Percentiles rank a stretch among this genome's conserved stretches.
Conservation (phyloP, 2,888 invertebrate species). For the Pristionchus maxplancki region DNA sequence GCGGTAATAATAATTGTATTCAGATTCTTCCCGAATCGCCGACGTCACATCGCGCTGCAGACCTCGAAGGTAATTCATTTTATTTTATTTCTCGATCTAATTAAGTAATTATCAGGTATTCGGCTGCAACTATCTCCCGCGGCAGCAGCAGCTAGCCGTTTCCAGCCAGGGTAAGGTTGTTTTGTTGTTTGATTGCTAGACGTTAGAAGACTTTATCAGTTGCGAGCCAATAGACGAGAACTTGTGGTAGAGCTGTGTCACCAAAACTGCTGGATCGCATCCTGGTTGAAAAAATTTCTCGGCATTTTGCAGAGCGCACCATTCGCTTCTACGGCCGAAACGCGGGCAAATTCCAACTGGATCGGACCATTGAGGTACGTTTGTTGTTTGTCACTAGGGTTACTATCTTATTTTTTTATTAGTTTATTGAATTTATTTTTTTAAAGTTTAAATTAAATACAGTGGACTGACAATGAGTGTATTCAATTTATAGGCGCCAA, state of each 20-base stretch:
- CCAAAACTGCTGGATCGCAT: background rate
- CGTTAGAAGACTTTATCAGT: no score
- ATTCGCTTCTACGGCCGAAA: slow-evolving; percentile 45
- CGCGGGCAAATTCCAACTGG: slow-evolving; percentile 14
- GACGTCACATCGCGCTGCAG: slow-evolving; percentile 23
- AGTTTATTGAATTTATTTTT: background rate
- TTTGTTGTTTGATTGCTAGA: no score
- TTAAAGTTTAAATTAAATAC: background rate
- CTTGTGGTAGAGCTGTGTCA: background rate
- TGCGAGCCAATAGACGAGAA: background rate
- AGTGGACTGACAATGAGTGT: no score
- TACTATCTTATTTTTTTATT: no score
- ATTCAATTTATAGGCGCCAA: slow-evolving; percentile 83
- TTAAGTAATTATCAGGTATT: slow-evolving; percentile 65
- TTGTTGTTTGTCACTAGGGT: no score
- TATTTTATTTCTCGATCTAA: background rate
- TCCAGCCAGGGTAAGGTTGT: slow-evolving; percentile 15
- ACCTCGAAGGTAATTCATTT: background rate
- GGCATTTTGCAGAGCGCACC: background rate
- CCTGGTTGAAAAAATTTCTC: background rate
- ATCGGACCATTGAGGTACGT: slow-evolving; percentile 16
- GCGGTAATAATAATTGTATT: background rate
- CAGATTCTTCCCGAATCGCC: slow-evolving; percentile 32
- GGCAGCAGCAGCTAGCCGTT: slow-evolving; percentile 24
- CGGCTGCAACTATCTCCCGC: slow-evolving; percentile 64